A percentile compares a stretch with the other conserved stretches of the same genome.
Conservation (phyloP, 2,113 vertebrate genomes). For the Elephantulus edwardii region DNA sequence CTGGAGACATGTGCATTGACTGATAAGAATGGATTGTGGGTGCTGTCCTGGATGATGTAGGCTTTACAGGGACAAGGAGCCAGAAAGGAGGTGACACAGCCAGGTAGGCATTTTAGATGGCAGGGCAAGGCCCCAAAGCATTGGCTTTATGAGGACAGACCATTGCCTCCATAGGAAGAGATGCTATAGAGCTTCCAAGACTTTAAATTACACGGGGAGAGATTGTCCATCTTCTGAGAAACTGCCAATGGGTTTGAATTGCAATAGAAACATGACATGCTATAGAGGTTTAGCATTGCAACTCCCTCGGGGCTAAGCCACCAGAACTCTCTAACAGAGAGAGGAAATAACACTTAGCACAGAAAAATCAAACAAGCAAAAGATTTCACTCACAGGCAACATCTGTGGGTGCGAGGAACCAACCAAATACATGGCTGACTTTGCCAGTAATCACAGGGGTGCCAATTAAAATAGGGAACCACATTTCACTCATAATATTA, state of each 20-base stretch:
- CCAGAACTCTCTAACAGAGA: not conserved
- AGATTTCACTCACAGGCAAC: not conserved
- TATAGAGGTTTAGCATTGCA: too few relatives aligned
- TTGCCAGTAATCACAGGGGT: not conserved
- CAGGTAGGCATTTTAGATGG: not conserved
- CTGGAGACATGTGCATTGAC: not conserved
- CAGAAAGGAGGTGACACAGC: not conserved
- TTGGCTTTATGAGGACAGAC: not conserved
- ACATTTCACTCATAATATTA: not conserved
- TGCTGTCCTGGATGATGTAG: too few relatives aligned
- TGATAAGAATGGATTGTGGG: not conserved
- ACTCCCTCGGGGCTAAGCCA: too few relatives aligned
- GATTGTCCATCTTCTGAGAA: too few relatives aligned
- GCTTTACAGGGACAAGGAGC: not conserved
- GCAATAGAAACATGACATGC: too few relatives aligned
- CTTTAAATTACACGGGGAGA: too few relatives aligned
- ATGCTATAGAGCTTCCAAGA: too few relatives aligned
- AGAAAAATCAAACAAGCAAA: not conserved
- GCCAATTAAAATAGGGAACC: not conserved
- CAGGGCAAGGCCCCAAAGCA: not conserved
- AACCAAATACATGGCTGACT: not conserved
- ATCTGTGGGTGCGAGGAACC: not conserved
- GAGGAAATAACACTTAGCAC: too few relatives aligned
- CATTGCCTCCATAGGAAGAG: not conserved
- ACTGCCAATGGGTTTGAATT: too few relatives aligned